phyloP scores from a whole-genome alignment of 1,140 invertebrate genomes.

The Brachionus calyciflorus region DNA sequence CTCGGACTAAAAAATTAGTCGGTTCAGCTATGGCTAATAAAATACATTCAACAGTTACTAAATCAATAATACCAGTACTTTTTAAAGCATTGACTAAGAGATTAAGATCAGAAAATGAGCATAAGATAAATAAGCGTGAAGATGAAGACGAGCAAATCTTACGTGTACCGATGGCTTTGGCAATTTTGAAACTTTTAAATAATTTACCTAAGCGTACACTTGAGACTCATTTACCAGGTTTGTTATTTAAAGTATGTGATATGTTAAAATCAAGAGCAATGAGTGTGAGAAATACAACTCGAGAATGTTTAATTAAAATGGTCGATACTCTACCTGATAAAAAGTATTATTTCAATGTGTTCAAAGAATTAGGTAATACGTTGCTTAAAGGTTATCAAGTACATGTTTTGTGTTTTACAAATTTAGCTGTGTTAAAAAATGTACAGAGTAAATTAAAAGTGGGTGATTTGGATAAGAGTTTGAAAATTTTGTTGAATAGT shows the following conservation, averaged over 20 bases:
- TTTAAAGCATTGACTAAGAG: slow-evolving; percentile 29
- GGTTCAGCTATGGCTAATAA: slow-evolving; percentile 38
- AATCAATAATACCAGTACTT: slow-evolving; percentile 12
- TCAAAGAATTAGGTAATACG: slow-evolving; percentile 76
- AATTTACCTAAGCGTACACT: slow-evolving; percentile 74
- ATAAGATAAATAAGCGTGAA: slow-evolving; percentile 67
- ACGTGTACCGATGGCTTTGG: slow-evolving; percentile 83
- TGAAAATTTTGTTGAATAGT: slow-evolving; percentile 76
- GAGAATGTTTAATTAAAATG: slow-evolving; percentile 84
- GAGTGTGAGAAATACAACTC: slow-evolving; percentile 76
- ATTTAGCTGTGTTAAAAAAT: slow-evolving; percentile 75
- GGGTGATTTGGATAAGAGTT: slow-evolving; percentile 73
- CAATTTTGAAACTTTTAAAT: slow-evolving; percentile 84
- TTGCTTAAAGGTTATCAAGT: slow-evolving; percentile 85
- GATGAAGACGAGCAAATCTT: slow-evolving; percentile 79
- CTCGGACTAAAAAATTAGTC: neutral
- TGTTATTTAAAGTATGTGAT: slow-evolving; percentile 81
- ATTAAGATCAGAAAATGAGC: slow-evolving; percentile 69
- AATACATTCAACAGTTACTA: slow-evolving; percentile 44
- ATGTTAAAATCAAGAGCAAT: slow-evolving; percentile 84
- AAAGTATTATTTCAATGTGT: slow-evolving; percentile 71
- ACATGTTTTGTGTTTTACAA: slow-evolving; percentile 83
- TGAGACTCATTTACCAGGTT: slow-evolving; percentile 73
- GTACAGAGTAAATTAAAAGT: slow-evolving; percentile 68
- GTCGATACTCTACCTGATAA: slow-evolving; percentile 76